A percentile compares a stretch with the other conserved stretches of the same genome.
phyloP scores from a whole-genome alignment of 2,113 vertebrate genomes.

The Syrrhaptes paradoxus region DNA sequence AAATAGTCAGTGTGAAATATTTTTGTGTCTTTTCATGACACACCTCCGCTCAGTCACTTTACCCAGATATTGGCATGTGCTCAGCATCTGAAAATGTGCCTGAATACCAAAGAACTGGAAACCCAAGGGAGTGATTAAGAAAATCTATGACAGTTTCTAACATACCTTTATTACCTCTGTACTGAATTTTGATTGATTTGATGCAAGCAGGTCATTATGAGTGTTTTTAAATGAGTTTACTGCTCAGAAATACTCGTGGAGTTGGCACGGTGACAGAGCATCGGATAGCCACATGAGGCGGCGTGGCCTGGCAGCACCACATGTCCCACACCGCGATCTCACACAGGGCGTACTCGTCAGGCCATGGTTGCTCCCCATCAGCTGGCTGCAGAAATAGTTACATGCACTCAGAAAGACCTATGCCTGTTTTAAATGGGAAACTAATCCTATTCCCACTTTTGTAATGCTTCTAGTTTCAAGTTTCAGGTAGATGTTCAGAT shows the following conservation, averaged over 20 bases:
- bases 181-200: constrained; percentile 36
- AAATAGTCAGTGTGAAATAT: not conserved
- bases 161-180: not conserved
- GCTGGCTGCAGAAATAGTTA: not conserved
- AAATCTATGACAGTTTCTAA: constrained; percentile 21
- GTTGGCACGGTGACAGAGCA: not conserved
- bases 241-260: not conserved
- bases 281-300: accelerated
- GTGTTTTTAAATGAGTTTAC: constrained; percentile 18
- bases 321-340: not conserved
- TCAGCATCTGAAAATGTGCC: not conserved
- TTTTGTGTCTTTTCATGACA: not conserved
- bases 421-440: not conserved
- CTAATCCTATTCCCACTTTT: not conserved
- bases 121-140: constrained; percentile 8
- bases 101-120: not conserved
- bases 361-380: not conserved
- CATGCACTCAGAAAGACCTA: not conserved
- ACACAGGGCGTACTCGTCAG: not conserved
- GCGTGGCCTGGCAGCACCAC: not conserved
- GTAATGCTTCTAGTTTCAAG: not conserved
- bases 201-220: not conserved
- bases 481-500: not conserved
- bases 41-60: not conserved
- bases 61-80: not conserved